Base-by-base conservation (phyloP, 2,113 vertebrate species). In the Fulmarus glacialis region DNA sequence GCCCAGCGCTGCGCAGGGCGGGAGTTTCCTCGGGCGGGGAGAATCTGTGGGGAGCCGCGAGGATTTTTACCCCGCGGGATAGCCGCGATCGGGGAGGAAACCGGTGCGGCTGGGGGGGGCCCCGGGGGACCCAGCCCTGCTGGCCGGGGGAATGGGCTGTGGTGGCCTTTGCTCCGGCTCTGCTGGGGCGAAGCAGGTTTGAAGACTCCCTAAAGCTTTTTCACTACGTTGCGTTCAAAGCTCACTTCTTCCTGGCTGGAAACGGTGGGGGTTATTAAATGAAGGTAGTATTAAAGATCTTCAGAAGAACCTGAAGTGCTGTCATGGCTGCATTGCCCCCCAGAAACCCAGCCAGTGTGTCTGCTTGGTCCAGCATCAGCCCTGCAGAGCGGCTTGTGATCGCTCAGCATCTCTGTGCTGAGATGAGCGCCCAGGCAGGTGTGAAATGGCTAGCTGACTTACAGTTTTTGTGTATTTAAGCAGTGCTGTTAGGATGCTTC, bases 401-500 rank as follows among this genome's bases (percentile, higher is more conserved):
- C 1, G 3, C 36, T 43, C 38, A 13, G 63, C 59, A 17, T 12
- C 40, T 3, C 15, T 30, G 56, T 3, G 1, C 55, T 5, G 22
- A 12, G 40, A 24, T 14, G 0, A 4, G 30, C 8, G 29, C 81
- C 84, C 55, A 4, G 73, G 77, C 45, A 15, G 36, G 18, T 21
- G 73, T 12, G 62, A 11, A 27, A 4, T 2, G 6, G 4, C 15
- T 1, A 2, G 9, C 38, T 53, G 42, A 4, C 12, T 8, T 8
- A 0, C 18, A 16, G 3, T 1, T 8, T 13, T 8, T 9, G 23
- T 1, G 2, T 30, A 2, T 8, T 15, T 4, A 0, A 3, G 7
- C 10, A 0, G 29, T 22, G 45, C 12, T 58, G 2, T 3, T 5
- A 11, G 24, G 40, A 4, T 79, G 73, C 83, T 59, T 12, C 7